Conservation (phyloP, 92 coral and sea anemone species). For the Umimayanthus chanpuru region DNA sequence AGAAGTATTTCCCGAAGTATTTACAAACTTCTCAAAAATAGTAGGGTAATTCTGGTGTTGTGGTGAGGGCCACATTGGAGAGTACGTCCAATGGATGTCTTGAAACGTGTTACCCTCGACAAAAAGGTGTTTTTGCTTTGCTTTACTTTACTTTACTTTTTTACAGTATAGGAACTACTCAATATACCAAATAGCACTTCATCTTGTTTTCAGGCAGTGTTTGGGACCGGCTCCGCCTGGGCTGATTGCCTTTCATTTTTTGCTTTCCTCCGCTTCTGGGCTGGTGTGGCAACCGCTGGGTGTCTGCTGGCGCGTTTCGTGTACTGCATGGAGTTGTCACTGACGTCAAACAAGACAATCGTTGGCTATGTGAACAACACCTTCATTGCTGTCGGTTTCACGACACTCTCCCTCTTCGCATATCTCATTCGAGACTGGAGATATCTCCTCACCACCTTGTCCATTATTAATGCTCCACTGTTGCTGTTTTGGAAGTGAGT, state of each 20-base stretch:
- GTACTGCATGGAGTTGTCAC: conserved; percentile 79
- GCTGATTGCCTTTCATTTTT: conserved; percentile 86
- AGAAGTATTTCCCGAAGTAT: too few relatives aligned
- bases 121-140: too few relatives aligned
- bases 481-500: conserved; percentile 79
- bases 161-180: too few relatives aligned
- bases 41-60: too few relatives aligned
- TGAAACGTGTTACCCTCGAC: too few relatives aligned
- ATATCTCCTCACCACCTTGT: conserved; percentile 66
- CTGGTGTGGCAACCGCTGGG: conserved; percentile 82
- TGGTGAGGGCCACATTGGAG: too few relatives aligned
- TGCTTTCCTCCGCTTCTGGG: conserved; percentile 69
- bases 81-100: too few relatives aligned
- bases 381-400: conserved; percentile 72
- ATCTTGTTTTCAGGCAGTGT: conserved; percentile 55
- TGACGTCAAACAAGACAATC: conserved; percentile 66
- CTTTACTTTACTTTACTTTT: too few relatives aligned
- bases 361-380: conserved; percentile 76
- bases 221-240: conserved; percentile 71
- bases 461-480: conserved; percentile 66
- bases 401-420: conserved; percentile 66
- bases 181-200: not conserved
- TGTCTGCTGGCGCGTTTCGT: conserved; percentile 78
- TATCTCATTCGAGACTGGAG: conserved; percentile 88
- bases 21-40: too few relatives aligned